A percentile compares a stretch with the other conserved stretches of the same genome.
phyloP scores from a whole-genome alignment of 2,888 invertebrate species.

The Cheilosia variabilis region DNA sequence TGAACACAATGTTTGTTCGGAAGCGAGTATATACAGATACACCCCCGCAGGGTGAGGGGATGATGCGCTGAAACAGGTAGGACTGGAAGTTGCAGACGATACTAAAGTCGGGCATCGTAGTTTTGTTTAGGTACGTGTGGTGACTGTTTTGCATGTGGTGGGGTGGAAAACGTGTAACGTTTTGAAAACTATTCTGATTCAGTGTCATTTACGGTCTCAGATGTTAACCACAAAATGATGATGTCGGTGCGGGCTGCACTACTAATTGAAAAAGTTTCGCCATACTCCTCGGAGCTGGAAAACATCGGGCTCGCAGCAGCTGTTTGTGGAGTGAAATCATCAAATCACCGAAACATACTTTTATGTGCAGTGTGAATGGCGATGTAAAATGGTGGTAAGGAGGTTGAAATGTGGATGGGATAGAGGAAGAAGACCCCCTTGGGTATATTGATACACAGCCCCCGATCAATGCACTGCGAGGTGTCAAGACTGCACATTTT shows the following conservation, averaged over 20 bases:
- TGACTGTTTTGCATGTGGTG: neutral
- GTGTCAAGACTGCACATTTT: no score
- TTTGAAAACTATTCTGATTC: conserved; percentile 25
- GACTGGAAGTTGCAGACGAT: neutral
- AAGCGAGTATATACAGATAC: neutral
- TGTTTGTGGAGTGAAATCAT: neutral
- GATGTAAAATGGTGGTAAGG: no score
- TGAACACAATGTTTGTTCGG: neutral
- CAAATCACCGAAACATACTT: no score
- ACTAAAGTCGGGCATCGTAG: neutral
- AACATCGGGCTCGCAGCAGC: neutral
- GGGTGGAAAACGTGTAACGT: neutral
- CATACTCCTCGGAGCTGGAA: neutral
- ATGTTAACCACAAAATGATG: conserved; percentile 49
- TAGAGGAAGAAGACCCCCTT: no score
- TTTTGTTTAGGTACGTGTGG: neutral
- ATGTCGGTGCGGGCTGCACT: conserved; percentile 12
- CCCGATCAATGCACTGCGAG: no score
- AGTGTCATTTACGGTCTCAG: conserved; percentile 13
- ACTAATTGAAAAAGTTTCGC: conserved; percentile 54
- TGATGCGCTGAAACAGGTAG: conserved; percentile 2
- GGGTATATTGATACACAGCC: no score
- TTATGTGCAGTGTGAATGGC: no score
- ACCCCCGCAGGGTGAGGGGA: neutral
- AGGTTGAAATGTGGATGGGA: no score